Percentiles rank a stretch among this genome's conserved stretches.
Conservation (phyloP, 64 coral and sea anemone genomes). For the Actinia tenebrosa region DNA sequence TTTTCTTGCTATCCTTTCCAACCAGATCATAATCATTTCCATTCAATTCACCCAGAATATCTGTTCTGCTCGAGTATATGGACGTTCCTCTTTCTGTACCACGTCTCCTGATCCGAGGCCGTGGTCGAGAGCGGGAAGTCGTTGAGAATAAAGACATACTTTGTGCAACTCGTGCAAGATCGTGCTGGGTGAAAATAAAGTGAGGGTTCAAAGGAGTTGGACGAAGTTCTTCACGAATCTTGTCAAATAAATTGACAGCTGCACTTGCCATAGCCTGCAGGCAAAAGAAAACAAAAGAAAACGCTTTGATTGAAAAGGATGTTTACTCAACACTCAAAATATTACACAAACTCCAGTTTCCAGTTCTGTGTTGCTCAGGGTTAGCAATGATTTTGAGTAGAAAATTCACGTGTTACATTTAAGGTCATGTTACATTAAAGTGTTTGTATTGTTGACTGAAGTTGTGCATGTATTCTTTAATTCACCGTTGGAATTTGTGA, state of each 20-base stretch:
- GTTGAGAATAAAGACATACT: constrained; percentile 79
- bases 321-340: background rate
- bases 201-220: constrained; percentile 81
- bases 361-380: no score
- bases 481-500: no score
- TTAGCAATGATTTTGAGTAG: no score
- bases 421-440: no score
- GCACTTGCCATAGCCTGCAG: constrained; percentile 78
- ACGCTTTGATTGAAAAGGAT: background rate
- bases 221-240: constrained; percentile 62
- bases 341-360: background rate
- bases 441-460: no score
- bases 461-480: no score
- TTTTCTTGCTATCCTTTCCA: background rate
- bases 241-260: constrained; percentile 63
- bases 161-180: constrained; percentile 72
- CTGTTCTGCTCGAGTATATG: background rate
- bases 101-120: constrained; percentile 65
- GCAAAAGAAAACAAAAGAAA: background rate
- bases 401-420: no score
- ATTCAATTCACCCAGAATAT: background rate
- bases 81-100: background rate
- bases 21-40: background rate
- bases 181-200: constrained; percentile 95
- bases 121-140: constrained; percentile 59